Conservation (phyloP, 2,113 vertebrate genomes). For the Dicentrarchus labrax region DNA sequence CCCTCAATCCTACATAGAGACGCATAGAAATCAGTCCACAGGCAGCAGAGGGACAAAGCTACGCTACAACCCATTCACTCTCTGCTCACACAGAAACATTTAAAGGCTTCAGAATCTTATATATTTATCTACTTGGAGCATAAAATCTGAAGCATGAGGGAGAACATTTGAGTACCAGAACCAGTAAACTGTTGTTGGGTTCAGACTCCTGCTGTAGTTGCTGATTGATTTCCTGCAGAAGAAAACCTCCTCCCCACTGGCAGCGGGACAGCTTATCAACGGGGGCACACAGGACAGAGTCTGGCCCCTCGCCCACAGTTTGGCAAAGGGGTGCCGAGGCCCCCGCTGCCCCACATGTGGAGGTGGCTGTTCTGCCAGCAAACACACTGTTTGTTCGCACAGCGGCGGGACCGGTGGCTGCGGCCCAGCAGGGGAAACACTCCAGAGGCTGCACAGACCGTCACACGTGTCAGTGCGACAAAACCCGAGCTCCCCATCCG, state of each 20-base stretch:
- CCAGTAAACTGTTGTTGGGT: background rate
- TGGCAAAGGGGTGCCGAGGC: conserved; percentile 47
- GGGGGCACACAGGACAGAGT: conserved; percentile 57
- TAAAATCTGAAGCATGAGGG: background rate
- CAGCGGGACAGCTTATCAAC: conserved; percentile 68
- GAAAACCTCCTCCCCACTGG: conserved; percentile 26
- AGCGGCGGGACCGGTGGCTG: background rate
- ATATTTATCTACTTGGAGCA: background rate
- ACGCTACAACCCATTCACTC: no score
- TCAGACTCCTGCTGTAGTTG: conserved; percentile 31
- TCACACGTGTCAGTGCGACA: background rate
- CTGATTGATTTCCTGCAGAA: conserved; percentile 5
- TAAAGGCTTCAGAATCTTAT: no score
- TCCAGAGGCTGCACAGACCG: background rate
- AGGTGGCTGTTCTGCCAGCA: conserved; percentile 46
- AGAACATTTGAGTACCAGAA: background rate
- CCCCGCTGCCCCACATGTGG: conserved; percentile 36
- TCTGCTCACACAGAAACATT: no score
- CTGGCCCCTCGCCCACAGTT: conserved; percentile 62
- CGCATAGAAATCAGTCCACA: no score
- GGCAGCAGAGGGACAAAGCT: no score
- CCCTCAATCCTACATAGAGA: no score
- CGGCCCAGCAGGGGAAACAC: background rate
- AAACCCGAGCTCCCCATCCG: background rate
- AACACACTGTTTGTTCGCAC: background rate